Conservation (phyloP, 1,140 invertebrate genomes). For the Cyphomyrmex costatus region DNA sequence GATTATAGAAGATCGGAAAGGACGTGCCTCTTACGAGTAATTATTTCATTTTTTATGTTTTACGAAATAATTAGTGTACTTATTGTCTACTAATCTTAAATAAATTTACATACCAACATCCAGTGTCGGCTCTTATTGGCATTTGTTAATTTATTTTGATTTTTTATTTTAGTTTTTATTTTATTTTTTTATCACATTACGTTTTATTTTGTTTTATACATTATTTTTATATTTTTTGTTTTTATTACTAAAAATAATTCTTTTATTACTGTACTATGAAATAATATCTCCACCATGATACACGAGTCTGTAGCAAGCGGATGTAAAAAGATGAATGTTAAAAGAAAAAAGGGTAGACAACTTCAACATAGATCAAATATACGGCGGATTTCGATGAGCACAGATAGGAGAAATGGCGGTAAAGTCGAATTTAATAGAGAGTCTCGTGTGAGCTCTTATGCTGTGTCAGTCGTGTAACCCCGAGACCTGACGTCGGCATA, state of each 20-base stretch:
- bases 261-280: too few species aligned
- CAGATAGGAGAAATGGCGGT: slow-evolving; percentile 56
- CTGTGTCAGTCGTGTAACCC: slow-evolving; percentile 64
- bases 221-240: background rate
- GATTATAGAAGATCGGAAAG: too few species aligned
- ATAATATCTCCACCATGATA: too few species aligned
- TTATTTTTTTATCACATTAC: background rate
- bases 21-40: too few species aligned
- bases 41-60: too few species aligned
- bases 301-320: background rate
- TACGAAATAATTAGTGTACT: too few species aligned
- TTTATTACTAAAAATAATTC: background rate
- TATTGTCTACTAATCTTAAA: too few species aligned
- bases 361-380: slow-evolving; percentile 8
- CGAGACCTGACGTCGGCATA: slow-evolving; percentile 79
- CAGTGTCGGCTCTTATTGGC: too few species aligned
- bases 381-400: background rate
- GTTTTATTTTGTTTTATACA: background rate
- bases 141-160: too few species aligned
- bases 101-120: too few species aligned
- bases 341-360: background rate
- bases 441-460: slow-evolving; percentile 60
- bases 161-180: background rate
- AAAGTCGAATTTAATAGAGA: slow-evolving; percentile 80
- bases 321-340: background rate